Evolutionary conservation across 2,888 invertebrate genomes (phyloP), one percentile per base, ranked within the genome.

Genomic region (Malthinus seriepunctatus): DNA sequence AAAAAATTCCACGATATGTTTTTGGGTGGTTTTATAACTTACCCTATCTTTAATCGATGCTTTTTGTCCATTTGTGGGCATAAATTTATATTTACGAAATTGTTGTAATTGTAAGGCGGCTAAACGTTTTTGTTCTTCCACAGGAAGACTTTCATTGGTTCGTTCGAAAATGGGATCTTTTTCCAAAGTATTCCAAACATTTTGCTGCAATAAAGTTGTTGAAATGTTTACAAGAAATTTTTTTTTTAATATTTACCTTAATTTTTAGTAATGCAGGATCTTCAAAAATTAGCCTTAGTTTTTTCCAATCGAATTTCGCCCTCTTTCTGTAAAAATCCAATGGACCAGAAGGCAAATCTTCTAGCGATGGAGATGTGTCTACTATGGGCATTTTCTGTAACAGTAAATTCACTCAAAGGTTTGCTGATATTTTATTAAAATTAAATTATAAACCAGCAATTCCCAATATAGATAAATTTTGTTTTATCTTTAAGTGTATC

Each of bases 241-340:
- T 12, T 2, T 10, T 46, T 10, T 32, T 3, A 15, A 23, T 9
- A 7, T 75, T 79, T 77, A 95, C 96, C 87, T 94, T 93, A 59
- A 89, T 85, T 74, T 85, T 83, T 32, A 95, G 77, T 62, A 85
- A 80, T 48, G 90, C 88, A 51, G 81, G 76, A 64, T 90, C 91
- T 75, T 94, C 93, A 60, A 95, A 81, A 51, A 91, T 84, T 39
- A 91, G 73, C 73, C 89, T 90, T 77, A 97, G 83, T 62, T 85
- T 83, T 78, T 93, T 94, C 93, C 95, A 95, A 74, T 93, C 86
- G 71, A 96, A 95, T 10, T 88, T 86, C 1, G 93, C 89, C 64
- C 83, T 84, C 66, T 86, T 88, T 66, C 96, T 86, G 76, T 91
- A 95, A 1, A 71, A 78, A 73, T 91, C 91, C 65, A 96, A 79